Evolutionary conservation across 2,888 invertebrate species (phyloP), one percentile per base, ranked within the genome.

Genomic region (Shargacucullia verbasci): DNA sequence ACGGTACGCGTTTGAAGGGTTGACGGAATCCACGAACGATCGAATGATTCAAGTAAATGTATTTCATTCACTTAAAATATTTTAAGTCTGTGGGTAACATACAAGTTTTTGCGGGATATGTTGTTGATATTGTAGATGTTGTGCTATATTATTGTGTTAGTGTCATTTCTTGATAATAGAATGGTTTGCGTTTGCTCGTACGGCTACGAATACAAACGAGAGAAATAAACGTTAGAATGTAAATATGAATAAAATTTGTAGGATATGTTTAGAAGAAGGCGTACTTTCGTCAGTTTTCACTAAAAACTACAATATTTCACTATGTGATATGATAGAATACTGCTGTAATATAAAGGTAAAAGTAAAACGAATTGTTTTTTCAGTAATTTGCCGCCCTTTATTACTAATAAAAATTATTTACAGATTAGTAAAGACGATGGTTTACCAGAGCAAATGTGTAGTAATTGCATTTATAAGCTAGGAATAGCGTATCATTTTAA

Each of bases 401-500:
- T 13, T 46, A 9, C 6, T 44, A 10, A 9, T 39, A 15, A 14
- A 14, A 10, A 12, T 27, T 56, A 81, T 84, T 90, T 94, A 2
- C 85, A 95, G 88, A 94, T 92, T 45, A 85, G 82, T 39, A 87
- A 91, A 85, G 90, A 93, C 60, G 95, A 95, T 85, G 95, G 95
- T 3, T 73, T 95, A 34, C 95, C 95, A 0, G 93, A 95, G 29
- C 95, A 95, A 56, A 94, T 95, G 73, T 95, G 95, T 67, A 95
- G 95, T 64, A 95, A 95, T 71, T 95, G 95, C 73, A 91, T 95
- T 7, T 95, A 95, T 63, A 94, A 95, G 48, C 76, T 95, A 20
- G 95, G 95, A 5, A 94, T 95, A 27, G 95, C 95, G 0, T 95
- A 95, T 77, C 95, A 95, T 73, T 95, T 95, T 62, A 95, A 95